Conservation (phyloP, 2,113 vertebrate species). For the Antigone vipio region DNA sequence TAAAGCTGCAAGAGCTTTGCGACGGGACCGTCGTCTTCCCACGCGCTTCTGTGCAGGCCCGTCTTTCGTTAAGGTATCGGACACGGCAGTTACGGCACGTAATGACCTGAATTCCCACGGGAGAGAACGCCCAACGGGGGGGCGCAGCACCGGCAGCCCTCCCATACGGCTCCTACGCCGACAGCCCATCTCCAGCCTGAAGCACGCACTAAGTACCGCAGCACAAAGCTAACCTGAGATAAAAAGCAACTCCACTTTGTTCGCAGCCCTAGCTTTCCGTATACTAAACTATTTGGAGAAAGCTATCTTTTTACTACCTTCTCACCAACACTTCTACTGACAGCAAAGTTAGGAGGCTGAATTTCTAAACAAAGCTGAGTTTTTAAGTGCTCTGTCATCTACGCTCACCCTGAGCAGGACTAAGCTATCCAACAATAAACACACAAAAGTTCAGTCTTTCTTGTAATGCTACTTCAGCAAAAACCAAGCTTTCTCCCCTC, state of each 20-base stretch:
- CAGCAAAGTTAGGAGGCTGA: neutral
- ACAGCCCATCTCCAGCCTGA: neutral
- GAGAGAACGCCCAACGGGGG: neutral
- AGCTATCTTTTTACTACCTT: neutral
- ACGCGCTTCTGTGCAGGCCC: fast-evolving
- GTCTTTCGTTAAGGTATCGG: neutral
- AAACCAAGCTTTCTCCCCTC: neutral
- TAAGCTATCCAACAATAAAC: neutral
- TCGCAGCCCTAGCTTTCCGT: neutral
- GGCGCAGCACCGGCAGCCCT: neutral
- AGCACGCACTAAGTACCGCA: neutral
- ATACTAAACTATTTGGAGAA: neutral
- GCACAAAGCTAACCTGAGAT: neutral
- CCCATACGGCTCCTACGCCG: neutral
- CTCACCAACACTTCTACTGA: neutral
- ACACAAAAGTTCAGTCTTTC: neutral
- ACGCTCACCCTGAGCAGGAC: neutral
- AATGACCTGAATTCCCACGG: fast-evolving
- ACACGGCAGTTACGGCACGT: neutral
- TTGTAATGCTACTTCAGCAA: neutral
- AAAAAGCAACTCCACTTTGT: neutral
- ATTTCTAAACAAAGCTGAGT: neutral
- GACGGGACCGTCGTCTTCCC: neutral
- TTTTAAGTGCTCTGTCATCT: neutral
- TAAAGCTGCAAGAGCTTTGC: neutral